These are phyloP conservation scores for Pheosia gnoma DNA, from an alignment of 2,888 invertebrate genomes.

Conservation along the genomic window DNA sequence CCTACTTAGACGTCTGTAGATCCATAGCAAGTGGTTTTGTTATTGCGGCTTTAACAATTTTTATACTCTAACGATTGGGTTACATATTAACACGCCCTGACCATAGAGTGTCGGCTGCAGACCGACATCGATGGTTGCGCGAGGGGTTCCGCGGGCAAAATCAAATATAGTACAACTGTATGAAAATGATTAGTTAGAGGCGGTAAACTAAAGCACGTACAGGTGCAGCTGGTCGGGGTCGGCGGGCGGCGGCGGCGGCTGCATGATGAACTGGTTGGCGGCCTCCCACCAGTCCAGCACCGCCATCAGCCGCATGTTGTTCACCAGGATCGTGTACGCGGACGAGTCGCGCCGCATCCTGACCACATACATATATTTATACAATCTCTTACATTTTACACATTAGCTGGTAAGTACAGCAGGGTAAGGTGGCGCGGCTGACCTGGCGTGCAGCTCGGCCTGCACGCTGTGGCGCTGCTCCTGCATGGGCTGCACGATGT, in stretches of 20 bases:
- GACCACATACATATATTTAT: conserved; percentile 3
- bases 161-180: too few relatives aligned
- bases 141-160: too few relatives aligned
- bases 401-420: too few relatives aligned
- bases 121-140: too few relatives aligned
- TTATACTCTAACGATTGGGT: too few relatives aligned
- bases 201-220: conserved; percentile 34
- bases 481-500: conserved; percentile 92
- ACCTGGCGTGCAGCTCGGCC: conserved; percentile 89
- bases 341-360: conserved; percentile 87
- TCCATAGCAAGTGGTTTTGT: too few relatives aligned
- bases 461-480: conserved; percentile 86
- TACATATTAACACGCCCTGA: too few relatives aligned
- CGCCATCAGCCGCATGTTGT: conserved; percentile 97
- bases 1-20: too few relatives aligned
- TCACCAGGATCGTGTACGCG: conserved; percentile 94
- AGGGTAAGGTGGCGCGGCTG: not conserved
- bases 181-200: too few relatives aligned
- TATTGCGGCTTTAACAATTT: too few relatives aligned
- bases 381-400: not conserved
- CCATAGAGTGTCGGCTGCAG: too few relatives aligned
- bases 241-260: conserved; percentile 66
- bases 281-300: conserved; percentile 97
- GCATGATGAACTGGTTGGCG: conserved; percentile 90
- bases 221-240: conserved; percentile 60